phyloP scores from a whole-genome alignment of 2,797 vertebrate species.

The Mycteria americana region DNA sequence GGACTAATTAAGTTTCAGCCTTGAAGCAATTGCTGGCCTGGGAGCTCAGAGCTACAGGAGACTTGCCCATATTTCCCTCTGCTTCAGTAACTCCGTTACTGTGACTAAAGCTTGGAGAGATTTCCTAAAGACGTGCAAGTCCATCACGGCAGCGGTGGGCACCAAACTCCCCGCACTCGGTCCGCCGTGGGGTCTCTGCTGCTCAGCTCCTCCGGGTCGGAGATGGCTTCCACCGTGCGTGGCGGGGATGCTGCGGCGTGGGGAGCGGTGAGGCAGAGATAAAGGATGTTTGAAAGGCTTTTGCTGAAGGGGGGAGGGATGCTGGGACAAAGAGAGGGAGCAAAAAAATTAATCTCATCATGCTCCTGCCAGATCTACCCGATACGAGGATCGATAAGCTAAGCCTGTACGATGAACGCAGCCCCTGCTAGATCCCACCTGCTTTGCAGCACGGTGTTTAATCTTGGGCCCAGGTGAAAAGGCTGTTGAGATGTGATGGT shows the following conservation, averaged over 20 bases:
- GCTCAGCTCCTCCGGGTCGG: background rate
- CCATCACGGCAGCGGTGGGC: accelerated
- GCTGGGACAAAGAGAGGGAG: background rate
- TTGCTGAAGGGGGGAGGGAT: too few species aligned
- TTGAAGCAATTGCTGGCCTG: accelerated
- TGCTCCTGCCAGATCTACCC: background rate
- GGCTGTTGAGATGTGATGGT: background rate
- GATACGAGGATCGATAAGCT: background rate
- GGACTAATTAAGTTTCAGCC: background rate
- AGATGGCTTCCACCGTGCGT: accelerated
- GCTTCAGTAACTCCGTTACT: background rate
- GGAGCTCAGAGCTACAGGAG: background rate
- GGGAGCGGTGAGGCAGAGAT: background rate
- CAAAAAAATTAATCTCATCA: accelerated
- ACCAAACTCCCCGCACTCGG: accelerated
- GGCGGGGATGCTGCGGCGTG: accelerated
- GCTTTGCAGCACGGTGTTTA: background rate
- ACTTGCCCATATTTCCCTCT: background rate
- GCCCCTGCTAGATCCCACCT: background rate
- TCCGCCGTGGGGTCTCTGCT: accelerated
- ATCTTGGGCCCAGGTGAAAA: background rate
- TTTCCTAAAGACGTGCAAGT: background rate
- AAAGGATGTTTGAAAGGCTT: background rate
- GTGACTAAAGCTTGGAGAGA: background rate
- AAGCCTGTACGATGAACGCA: background rate